Evolutionary conservation across 2,888 invertebrate genomes (phyloP).

Genomic region (Pyrrhia umbra): DNA sequence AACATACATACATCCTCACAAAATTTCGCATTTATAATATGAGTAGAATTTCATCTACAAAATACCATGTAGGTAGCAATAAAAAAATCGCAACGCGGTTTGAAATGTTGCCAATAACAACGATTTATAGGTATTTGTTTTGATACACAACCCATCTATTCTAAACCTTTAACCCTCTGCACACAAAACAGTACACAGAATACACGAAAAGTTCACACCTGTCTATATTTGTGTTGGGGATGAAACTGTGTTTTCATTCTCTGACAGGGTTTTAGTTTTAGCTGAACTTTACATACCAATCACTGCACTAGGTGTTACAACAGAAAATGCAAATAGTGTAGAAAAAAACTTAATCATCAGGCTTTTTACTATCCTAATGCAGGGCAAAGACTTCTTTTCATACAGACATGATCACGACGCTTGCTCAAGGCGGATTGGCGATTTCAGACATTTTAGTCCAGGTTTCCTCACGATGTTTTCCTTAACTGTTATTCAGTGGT

Average conservation of each 20-base stretch:
- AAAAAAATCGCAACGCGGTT: not conserved
- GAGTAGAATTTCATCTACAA: no score
- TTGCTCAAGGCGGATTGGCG: no score
- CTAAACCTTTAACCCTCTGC: slow-evolving; percentile 29
- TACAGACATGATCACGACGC: no score
- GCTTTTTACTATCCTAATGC: no score
- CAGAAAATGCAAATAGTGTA: not conserved
- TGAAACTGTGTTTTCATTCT: slow-evolving; percentile 24
- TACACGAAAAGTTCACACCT: slow-evolving; percentile 30
- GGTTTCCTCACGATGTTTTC: no score
- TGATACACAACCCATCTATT: slow-evolving; percentile 15
- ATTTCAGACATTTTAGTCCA: no score
- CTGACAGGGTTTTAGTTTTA: slow-evolving; percentile 33
- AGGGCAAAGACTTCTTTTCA: no score
- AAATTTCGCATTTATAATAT: no score
- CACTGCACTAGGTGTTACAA: not conserved
- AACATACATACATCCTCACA: no score
- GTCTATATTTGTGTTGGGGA: slow-evolving; percentile 28
- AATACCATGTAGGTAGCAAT: not conserved
- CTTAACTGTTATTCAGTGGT: no score
- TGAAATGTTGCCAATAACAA: not conserved
- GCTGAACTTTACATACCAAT: slow-evolving; percentile 16
- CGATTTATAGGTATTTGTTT: slow-evolving; percentile 17
- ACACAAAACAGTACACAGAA: slow-evolving; percentile 17
- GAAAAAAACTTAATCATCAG: not conserved